These are phyloP conservation scores for Alethe diademata DNA, from an alignment of 2,113 vertebrate genomes.

Conservation along the genomic window DNA sequence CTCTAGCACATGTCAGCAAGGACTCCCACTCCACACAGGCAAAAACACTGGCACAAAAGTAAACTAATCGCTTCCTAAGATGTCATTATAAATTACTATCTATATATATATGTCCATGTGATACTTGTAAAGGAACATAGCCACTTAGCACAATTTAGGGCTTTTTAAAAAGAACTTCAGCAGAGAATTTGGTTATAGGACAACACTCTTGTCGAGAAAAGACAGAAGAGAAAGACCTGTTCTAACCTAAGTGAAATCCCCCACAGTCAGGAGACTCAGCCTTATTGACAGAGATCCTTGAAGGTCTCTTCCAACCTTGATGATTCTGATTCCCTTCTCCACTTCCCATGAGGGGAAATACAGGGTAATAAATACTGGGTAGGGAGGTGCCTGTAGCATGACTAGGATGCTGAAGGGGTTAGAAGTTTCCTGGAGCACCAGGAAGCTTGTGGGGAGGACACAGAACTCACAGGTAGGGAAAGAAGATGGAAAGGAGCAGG, in stretches of 20 bases:
- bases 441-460: not conserved
- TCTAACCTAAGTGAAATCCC: not conserved
- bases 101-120: not conserved
- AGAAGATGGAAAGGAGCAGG: not conserved
- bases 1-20: not conserved
- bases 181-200: not conserved
- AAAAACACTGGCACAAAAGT: not conserved
- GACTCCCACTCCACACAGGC: not conserved
- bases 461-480: not conserved
- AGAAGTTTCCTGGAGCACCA: not conserved
- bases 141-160: not conserved
- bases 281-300: not conserved
- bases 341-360: not conserved
- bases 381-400: not conserved
- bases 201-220: not conserved
- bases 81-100: not conserved
- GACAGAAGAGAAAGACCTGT: not conserved
- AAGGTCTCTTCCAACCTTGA: not conserved
- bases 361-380: not conserved
- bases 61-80: not conserved
- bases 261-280: not conserved
- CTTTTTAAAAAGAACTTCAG: not conserved
- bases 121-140: not conserved
- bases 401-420: not conserved
- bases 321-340: not conserved